These are phyloP conservation scores for Noctua janthe DNA, from an alignment of 2,888 invertebrate species.

Conservation along the genomic window DNA sequence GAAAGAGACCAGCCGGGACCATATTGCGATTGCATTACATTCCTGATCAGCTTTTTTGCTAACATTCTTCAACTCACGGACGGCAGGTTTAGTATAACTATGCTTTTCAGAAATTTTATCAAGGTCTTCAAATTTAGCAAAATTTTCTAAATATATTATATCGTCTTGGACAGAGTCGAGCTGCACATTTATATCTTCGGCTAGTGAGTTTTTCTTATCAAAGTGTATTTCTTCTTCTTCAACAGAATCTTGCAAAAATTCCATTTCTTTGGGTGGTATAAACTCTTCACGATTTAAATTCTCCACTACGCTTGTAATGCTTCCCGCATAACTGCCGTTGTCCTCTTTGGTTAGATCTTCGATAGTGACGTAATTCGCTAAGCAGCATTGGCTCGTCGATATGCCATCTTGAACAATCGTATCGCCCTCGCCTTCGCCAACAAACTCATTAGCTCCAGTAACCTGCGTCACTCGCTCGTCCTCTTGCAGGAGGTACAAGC, in stretches of 20 bases:
- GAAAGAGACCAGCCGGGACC: conserved; percentile 84
- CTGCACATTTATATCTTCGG: conserved; percentile 76
- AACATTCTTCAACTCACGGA: conserved; percentile 50
- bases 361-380: conserved; percentile 71
- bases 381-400: conserved; percentile 64
- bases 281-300: conserved; percentile 63
- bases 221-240: conserved; percentile 76
- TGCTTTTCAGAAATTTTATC: conserved; percentile 68
- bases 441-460: conserved; percentile 52
- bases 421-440: conserved; percentile 59
- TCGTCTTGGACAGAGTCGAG: conserved; percentile 79
- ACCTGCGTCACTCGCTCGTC: conserved; percentile 69
- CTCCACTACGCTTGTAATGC: conserved; percentile 74
- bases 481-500: conserved; percentile 76
- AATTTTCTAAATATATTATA: conserved; percentile 76
- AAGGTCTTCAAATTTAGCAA: conserved; percentile 70
- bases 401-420: conserved; percentile 69
- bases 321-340: conserved; percentile 69
- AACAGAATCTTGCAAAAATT: conserved; percentile 65
- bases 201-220: conserved; percentile 74
- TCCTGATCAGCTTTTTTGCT: conserved; percentile 62
- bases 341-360: conserved; percentile 68
- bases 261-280: conserved; percentile 5
- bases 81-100: conserved; percentile 59
- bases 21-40: conserved; percentile 73